phyloP scores from a whole-genome alignment of 2,797 vertebrate species.

The Malacoctenus gilli region DNA sequence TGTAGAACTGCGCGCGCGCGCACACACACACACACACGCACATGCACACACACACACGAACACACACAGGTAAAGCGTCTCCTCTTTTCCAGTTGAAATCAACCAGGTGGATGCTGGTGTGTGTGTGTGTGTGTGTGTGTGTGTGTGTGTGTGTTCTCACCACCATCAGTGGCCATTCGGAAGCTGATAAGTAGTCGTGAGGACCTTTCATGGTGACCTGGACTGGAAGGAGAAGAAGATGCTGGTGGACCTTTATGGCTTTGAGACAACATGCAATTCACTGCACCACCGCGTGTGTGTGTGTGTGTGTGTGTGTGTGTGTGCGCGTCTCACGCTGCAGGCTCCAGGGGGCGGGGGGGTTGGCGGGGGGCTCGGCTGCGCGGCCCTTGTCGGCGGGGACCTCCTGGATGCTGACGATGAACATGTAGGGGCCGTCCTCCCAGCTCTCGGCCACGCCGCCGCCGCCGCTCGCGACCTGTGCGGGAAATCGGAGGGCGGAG shows the following conservation, averaged over 20 bases:
- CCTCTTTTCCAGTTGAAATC: neutral
- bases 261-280: too few relatives aligned
- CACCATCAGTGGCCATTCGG: slow-evolving; percentile 85
- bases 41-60: neutral
- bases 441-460: slow-evolving; percentile 68
- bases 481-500: neutral
- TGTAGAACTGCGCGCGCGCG: slow-evolving; percentile 75
- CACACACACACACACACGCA: neutral
- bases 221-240: slow-evolving; percentile 67
- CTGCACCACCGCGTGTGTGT: neutral
- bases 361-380: too few relatives aligned
- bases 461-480: neutral
- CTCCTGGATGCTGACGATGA: slow-evolving; percentile 71
- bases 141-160: slow-evolving; percentile 66
- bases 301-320: slow-evolving; percentile 5
- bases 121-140: neutral
- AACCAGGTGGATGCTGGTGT: neutral
- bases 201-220: slow-evolving; percentile 76
- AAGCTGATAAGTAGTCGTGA: slow-evolving; percentile 81
- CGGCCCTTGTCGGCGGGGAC: neutral
- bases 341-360: slow-evolving; percentile 42
- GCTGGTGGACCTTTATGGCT: too few relatives aligned
- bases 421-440: slow-evolving; percentile 84
- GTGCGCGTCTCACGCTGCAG: slow-evolving; percentile 62
- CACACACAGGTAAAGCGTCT: neutral